A percentile compares a stretch with the other conserved stretches of the same genome.
phyloP scores from a whole-genome alignment of 2,797 vertebrate species.

The Pseudochaenichthys georgianus region DNA sequence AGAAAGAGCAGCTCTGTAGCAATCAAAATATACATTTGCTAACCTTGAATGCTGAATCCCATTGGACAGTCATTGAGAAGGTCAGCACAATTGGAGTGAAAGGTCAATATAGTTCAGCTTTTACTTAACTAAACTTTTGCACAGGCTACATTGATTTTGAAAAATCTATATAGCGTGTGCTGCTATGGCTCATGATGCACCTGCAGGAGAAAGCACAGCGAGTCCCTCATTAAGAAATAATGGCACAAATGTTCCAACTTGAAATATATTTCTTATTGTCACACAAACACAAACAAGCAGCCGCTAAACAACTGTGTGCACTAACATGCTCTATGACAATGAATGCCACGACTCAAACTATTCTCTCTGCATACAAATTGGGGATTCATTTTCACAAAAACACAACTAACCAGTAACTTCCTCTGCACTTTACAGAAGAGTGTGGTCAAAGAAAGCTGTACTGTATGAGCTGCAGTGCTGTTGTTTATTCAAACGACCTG shows the following conservation, averaged over 20 bases:
- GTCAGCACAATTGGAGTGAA: constrained; percentile 7
- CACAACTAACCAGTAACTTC: constrained; percentile 22
- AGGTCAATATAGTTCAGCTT: constrained; percentile 13
- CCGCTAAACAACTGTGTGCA: neutral
- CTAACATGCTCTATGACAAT: neutral
- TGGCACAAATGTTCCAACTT: neutral
- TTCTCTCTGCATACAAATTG: neutral
- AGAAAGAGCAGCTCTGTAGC: neutral
- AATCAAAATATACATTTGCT: neutral
- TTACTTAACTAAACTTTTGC: neutral
- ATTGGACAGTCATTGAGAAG: neutral
- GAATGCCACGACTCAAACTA: constrained; percentile 4
- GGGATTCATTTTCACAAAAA: neutral
- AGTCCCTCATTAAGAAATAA: neutral
- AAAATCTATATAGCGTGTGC: neutral
- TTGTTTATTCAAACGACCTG: constrained; percentile 53
- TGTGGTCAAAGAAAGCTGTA: constrained; percentile 40
- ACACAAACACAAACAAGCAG: constrained; percentile 12
- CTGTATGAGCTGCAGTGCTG: constrained; percentile 38
- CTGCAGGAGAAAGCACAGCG: neutral
- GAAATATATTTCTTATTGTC: neutral
- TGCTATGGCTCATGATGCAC: neutral
- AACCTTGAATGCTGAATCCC: neutral
- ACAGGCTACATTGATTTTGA: neutral
- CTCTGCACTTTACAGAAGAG: constrained; percentile 25